phyloP scores from a whole-genome alignment of 2,888 invertebrate genomes.

The Myathropa florea region DNA sequence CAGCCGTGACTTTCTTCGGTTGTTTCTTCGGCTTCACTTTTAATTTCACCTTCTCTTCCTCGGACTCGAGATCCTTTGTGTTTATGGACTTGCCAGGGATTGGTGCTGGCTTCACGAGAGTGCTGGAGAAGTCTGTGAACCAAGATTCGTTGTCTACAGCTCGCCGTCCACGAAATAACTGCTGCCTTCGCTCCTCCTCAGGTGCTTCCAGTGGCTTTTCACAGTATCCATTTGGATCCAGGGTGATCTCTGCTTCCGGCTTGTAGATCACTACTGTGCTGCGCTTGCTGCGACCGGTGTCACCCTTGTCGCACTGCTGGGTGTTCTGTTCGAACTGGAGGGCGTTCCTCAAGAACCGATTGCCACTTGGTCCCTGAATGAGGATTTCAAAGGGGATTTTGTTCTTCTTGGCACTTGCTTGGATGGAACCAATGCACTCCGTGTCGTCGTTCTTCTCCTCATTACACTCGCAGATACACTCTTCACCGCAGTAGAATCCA shows the following conservation, averaged over 20 bases:
- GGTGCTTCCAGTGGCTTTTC: no score
- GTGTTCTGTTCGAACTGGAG: conserved; percentile 76
- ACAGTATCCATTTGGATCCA: conserved; percentile 58
- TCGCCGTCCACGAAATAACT: conserved; percentile 73
- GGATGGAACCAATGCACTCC: conserved; percentile 78
- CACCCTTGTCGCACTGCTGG: conserved; percentile 55
- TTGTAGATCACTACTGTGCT: conserved; percentile 78
- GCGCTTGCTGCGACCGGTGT: conserved; percentile 74
- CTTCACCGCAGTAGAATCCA: conserved; percentile 80
- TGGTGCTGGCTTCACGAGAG: conserved; percentile 77
- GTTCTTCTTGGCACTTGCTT: conserved; percentile 75
- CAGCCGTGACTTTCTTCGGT: background rate
- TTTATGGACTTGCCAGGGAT: conserved; percentile 22
- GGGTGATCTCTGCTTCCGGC: conserved; percentile 69
- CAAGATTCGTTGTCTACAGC: conserved; percentile 75
- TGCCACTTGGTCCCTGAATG: conserved; percentile 79
- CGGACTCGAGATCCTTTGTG: background rate
- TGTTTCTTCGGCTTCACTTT: background rate
- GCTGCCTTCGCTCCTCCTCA: background rate
- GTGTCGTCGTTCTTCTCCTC: conserved; percentile 76
- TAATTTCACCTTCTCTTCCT: background rate
- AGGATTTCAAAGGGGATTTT: conserved; percentile 78
- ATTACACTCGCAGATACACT: conserved; percentile 80
- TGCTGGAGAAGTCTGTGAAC: conserved; percentile 77
- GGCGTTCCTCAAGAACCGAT: conserved; percentile 78